Evolutionary conservation across 2,797 vertebrate species (phyloP).

Genomic region (Cossypha dichroa): DNA sequence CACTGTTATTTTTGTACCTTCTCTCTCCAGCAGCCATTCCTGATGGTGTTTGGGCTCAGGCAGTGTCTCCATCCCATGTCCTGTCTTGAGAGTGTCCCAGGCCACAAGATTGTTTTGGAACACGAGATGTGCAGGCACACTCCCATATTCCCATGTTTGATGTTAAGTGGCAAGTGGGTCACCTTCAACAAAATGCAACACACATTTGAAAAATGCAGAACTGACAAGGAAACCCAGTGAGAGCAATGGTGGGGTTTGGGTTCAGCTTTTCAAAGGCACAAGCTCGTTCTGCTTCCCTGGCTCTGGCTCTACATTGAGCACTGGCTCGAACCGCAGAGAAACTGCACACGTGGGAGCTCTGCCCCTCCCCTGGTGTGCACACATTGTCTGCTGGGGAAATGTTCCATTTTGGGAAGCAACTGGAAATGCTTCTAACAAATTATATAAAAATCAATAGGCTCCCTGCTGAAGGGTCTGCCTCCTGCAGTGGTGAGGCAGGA

Average conservation of each 20-base stretch:
- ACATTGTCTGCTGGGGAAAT: background rate
- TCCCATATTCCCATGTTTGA: background rate
- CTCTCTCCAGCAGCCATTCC: background rate
- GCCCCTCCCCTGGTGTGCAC: background rate
- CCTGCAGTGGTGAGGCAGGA: background rate
- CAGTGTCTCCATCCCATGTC: background rate
- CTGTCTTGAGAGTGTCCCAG: background rate
- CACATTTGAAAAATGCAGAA: background rate
- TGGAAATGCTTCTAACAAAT: background rate
- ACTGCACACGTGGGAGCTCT: background rate
- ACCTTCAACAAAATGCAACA: background rate
- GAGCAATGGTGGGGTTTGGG: rapidly evolving
- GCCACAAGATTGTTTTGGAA: background rate
- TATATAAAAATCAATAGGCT: background rate
- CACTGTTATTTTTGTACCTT: background rate
- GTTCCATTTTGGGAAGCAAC: background rate
- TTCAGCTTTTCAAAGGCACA: background rate
- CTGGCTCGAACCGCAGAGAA: background rate
- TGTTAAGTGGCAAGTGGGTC: background rate
- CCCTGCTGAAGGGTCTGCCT: background rate
- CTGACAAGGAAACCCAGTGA: rapidly evolving
- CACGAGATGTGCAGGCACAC: rapidly evolving
- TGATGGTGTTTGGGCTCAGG: background rate
- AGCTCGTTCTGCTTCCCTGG: background rate
- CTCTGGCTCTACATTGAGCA: background rate